Base-by-base conservation (phyloP, 2,797 vertebrate species). In the Sebastes baramenuke region DNA sequence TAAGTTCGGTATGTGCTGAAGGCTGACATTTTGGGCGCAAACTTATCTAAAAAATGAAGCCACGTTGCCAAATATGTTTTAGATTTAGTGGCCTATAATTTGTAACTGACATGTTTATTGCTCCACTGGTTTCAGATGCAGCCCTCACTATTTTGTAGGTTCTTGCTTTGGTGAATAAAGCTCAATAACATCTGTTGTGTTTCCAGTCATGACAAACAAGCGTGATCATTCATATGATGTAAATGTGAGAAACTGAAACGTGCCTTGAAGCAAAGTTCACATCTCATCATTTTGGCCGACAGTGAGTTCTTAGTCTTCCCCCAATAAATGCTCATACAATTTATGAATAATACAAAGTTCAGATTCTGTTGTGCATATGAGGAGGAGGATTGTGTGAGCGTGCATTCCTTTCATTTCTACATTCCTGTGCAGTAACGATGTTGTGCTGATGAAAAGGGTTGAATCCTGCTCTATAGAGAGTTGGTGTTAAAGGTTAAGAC, bases 391-490 rank as follows among this genome's bases (percentile, higher is more conserved):
- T 67, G 70, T 62, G 71, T 68, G 38, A 38, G 49, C 7, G 5
- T 62, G 46, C 69, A 77, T 79, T 80, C 70, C 49, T 79, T 16
- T 65, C 30, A 62, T 73, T 77, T 77, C 78, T 61, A 32, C 66
- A 72, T 74, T 78, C 61, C 27, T 55, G 3, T 27, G 11, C 24
- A 30, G 49, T 46, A 77, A 75, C 27, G 16, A 20, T 9, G 56
- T 59, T 54, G n/a, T 72, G 42, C 67, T 58, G 58, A 79, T 13
- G 18, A 70, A 36, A 24, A 29, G 42, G 25, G 61, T 18, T 27
- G 6, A 77, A 22, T 52, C 20, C 49, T 36, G 56, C 56, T 59
- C 14, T 29, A 16, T 24, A 8, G 54, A 25, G 16, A 49, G 67
- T 13, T 30, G 34, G 42, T 60, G 56, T 66, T 46, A 42, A 54